Percentiles rank a stretch among this genome's conserved stretches.
phyloP scores from a whole-genome alignment of 2,888 invertebrate species.

The Sinohyriopsis cumingii region DNA sequence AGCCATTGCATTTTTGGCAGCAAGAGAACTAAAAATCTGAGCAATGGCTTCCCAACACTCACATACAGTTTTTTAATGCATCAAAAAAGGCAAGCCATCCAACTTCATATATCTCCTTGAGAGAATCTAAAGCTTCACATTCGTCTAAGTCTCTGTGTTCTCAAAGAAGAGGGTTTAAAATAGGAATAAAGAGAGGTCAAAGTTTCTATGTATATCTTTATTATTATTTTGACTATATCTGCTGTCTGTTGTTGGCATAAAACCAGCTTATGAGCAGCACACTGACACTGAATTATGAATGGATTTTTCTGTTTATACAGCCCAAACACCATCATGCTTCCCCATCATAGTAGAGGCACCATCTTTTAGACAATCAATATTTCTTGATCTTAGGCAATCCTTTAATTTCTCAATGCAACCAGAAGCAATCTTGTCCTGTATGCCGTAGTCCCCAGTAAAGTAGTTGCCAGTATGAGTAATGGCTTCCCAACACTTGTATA shows the following conservation, averaged over 20 bases:
- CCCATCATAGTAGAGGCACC: background rate
- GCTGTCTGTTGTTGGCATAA: slow-evolving; percentile 8
- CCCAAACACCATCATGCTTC: slow-evolving; percentile 4
- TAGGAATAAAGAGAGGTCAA: too few species aligned
- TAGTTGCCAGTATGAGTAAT: slow-evolving; percentile 5
- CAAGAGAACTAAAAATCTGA: slow-evolving; percentile 7
- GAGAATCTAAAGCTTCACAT: slow-evolving; percentile 7
- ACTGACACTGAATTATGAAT: slow-evolving; percentile 10
- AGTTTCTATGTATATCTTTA: too few species aligned
- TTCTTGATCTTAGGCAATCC: too few species aligned
- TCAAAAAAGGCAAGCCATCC: slow-evolving; percentile 12
- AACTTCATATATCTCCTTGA: slow-evolving; percentile 13
- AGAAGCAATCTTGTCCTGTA: too few species aligned
- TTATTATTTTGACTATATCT: slow-evolving; percentile 1
- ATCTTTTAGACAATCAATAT: too few species aligned
- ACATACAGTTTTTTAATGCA: slow-evolving; percentile 1
- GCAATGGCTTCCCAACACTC: slow-evolving; percentile 13
- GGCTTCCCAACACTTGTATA: slow-evolving; percentile 13
- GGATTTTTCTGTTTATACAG: background rate
- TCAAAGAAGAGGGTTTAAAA: background rate
- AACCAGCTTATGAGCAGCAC: slow-evolving; percentile 14
- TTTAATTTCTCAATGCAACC: too few species aligned
- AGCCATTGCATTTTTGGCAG: slow-evolving; percentile 9
- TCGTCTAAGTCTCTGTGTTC: slow-evolving; percentile 7
- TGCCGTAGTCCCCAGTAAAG: too few species aligned